These are phyloP conservation scores for Varanus salvator DNA, from an alignment of 2,113 vertebrate species.

Conservation along the genomic window DNA sequence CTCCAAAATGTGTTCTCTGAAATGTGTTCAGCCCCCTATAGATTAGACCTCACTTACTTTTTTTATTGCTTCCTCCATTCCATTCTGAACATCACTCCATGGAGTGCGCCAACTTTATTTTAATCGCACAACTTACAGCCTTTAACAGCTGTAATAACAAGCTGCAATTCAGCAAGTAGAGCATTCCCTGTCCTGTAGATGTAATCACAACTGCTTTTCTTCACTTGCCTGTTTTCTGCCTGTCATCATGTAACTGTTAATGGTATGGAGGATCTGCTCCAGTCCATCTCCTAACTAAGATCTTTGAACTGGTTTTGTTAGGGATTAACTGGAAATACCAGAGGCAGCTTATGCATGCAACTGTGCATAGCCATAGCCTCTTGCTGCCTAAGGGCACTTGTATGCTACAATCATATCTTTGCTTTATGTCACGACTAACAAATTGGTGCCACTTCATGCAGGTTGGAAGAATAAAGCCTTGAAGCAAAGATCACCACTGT, in stretches of 20 bases:
- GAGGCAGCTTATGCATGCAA: neutral
- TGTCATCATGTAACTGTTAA: neutral
- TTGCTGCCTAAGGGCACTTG: neutral
- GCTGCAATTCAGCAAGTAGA: neutral
- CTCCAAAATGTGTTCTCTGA: too few species aligned
- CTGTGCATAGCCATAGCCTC: neutral
- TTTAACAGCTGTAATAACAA: neutral
- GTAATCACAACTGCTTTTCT: neutral
- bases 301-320: neutral
- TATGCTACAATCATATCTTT: neutral
- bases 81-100: too few species aligned
- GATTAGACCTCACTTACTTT: too few species aligned
- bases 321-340: neutral
- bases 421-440: neutral
- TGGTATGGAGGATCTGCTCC: too few species aligned
- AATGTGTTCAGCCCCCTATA: too few species aligned
- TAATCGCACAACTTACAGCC: too few species aligned
- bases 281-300: neutral
- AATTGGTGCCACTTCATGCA: too few species aligned
- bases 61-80: too few species aligned
- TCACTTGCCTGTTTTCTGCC: too few species aligned
- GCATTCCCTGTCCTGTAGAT: neutral
- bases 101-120: neutral
- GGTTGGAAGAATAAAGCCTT: too few species aligned
- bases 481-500: too few species aligned